phyloP scores from a whole-genome alignment of 2,113 vertebrate species.

The Myiagra hebetior region DNA sequence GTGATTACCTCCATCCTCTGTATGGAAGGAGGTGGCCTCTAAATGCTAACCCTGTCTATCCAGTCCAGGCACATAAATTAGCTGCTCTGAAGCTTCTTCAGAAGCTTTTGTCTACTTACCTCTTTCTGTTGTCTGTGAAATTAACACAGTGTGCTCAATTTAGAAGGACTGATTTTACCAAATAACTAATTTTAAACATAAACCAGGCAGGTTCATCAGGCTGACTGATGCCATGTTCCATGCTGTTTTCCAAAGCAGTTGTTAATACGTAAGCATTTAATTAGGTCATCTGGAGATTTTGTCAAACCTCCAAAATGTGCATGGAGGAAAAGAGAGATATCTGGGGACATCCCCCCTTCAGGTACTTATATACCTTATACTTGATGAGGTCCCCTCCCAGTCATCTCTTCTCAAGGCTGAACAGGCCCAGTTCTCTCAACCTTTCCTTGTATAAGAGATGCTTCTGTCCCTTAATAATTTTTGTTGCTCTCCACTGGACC shows the following conservation, averaged over 20 bases:
- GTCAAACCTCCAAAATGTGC: neutral
- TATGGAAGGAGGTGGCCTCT: neutral
- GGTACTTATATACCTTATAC: neutral
- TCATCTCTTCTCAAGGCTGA: neutral
- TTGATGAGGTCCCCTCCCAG: neutral
- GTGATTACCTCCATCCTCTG: neutral
- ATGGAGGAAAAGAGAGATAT: neutral
- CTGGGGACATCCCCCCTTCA: neutral
- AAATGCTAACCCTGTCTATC: neutral
- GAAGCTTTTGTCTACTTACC: neutral
- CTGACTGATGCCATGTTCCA: neutral
- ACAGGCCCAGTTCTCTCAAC: neutral
- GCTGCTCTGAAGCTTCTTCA: neutral
- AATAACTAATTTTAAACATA: neutral
- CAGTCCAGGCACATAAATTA: neutral
- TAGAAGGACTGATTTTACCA: neutral
- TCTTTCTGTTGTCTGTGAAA: neutral
- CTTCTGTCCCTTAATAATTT: neutral
- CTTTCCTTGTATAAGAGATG: rapidly evolving
- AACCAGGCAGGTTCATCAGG: neutral
- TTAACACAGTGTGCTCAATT: neutral
- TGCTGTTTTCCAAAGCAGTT: neutral
- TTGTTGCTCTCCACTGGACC: neutral
- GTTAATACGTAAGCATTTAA: neutral
- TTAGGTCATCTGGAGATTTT: neutral